Conservation (phyloP, 2,797 vertebrate genomes). For the Adelosebastes latens region DNA sequence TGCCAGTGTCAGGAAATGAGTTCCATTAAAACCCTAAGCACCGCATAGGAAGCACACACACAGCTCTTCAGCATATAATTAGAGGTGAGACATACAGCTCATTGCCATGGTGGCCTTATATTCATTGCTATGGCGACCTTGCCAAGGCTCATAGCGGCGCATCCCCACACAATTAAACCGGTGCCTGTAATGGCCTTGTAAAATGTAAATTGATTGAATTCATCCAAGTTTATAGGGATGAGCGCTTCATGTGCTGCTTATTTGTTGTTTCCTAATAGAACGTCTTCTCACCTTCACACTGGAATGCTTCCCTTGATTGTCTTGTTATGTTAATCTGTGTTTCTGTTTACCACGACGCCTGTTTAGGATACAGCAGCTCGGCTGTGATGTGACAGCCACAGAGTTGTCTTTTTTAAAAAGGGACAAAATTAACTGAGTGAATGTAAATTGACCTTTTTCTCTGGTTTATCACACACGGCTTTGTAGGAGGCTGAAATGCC, state of each 20-base stretch:
- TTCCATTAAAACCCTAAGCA: constrained; percentile 47
- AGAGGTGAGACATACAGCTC: constrained; percentile 60
- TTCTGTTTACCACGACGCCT: constrained; percentile 72
- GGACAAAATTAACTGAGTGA: constrained; percentile 68
- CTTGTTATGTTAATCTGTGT: constrained; percentile 79
- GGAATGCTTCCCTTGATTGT: constrained; percentile 75
- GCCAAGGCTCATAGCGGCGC: constrained; percentile 40
- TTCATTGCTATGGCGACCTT: constrained; percentile 65
- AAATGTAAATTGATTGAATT: constrained; percentile 80
- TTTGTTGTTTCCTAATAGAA: constrained; percentile 79
- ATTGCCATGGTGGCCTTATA: constrained; percentile 65
- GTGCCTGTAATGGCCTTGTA: constrained; percentile 72
- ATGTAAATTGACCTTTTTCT: constrained; percentile 64
- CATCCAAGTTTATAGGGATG: constrained; percentile 72
- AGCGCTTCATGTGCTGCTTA: constrained; percentile 65
- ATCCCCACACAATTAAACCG: constrained; percentile 65
- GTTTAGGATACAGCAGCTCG: constrained; percentile 61
- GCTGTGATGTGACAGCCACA: constrained; percentile 56
- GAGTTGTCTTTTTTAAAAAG: constrained; percentile 56
- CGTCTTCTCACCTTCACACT: constrained; percentile 81
- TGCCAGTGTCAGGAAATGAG: constrained; percentile 41
- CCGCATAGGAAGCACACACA: constrained; percentile 32
- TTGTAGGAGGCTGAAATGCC: constrained; percentile 48
- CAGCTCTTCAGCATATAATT: constrained; percentile 50
- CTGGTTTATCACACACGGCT: constrained; percentile 35